phyloP scores from a whole-genome alignment of 2,113 vertebrate species.

The Lanius ludovicianus region DNA sequence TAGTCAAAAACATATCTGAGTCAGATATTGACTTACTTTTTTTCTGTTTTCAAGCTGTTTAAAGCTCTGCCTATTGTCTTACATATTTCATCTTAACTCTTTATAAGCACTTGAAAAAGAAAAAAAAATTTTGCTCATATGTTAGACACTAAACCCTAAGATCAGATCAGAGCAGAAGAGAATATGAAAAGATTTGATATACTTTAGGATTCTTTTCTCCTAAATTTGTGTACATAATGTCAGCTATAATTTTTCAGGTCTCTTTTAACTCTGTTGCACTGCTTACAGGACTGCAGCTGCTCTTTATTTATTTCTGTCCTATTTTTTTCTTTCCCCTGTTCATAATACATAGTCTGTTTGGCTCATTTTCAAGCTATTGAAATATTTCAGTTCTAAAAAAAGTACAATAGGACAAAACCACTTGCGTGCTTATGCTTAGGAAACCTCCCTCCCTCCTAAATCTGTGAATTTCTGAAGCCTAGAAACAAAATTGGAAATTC shows the following conservation, averaged over 20 bases:
- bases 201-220: neutral
- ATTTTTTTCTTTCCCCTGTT: neutral
- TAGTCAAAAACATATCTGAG: neutral
- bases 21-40: neutral
- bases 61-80: neutral
- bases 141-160: neutral
- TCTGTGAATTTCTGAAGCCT: neutral
- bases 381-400: conserved; percentile 32
- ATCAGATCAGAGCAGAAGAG: neutral
- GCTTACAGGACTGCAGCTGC: conserved; percentile 31
- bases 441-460: neutral
- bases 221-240: conserved; percentile 8
- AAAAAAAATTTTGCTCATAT: neutral
- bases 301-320: conserved; percentile 44
- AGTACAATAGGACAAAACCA: conserved; percentile 31
- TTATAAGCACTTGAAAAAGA: neutral
- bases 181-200: neutral
- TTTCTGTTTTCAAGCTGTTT: neutral
- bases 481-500: neutral
- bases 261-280: conserved; percentile 27
- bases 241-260: conserved; percentile 8
- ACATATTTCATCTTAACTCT: neutral
- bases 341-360: conserved; percentile 20
- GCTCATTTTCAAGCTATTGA: conserved; percentile 49
- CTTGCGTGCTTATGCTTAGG: neutral